A percentile compares a stretch with the other conserved stretches of the same genome.
Conservation (phyloP, 2,113 vertebrate genomes). For the Suncus etruscus region DNA sequence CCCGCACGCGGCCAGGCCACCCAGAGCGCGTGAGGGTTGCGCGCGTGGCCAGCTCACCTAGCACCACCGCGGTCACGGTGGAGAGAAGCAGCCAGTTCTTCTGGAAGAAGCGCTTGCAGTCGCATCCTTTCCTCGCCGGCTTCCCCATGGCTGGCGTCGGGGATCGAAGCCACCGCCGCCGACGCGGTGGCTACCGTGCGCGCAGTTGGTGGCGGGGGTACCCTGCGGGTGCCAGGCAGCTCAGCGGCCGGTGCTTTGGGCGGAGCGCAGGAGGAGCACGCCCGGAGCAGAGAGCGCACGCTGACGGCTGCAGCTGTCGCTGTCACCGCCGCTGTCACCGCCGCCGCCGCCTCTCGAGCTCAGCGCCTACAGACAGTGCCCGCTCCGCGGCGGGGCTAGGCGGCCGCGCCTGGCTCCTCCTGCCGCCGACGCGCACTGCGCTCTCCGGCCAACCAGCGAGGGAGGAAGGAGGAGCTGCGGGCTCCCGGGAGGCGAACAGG, state of each 20-base stretch:
- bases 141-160: constrained; percentile 86
- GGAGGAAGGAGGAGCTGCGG: constrained; percentile 64
- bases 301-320: not conserved
- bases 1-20: constrained; percentile 60
- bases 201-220: constrained; percentile 69
- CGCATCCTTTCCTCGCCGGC: constrained; percentile 84
- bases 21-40: constrained; percentile 2
- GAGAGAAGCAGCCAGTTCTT: constrained; percentile 94
- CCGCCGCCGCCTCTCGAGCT: not conserved
- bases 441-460: constrained; percentile 71
- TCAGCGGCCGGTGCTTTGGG: not conserved
- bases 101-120: constrained; percentile 89
- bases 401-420: constrained; percentile 70
- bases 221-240: not conserved
- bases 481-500: not conserved
- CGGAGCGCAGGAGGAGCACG: not conserved
- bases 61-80: constrained; percentile 92
- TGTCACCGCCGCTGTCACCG: not conserved
- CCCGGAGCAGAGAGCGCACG: not conserved
- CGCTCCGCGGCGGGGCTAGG: constrained; percentile 26
- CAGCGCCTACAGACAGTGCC: not conserved
- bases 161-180: not conserved
- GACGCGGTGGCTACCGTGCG: constrained; percentile 81
- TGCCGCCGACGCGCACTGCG: constrained; percentile 44
- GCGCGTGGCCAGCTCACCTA: constrained; percentile 88